Conservation (phyloP, 2,797 vertebrate genomes). For the Sciurus vulgaris region DNA sequence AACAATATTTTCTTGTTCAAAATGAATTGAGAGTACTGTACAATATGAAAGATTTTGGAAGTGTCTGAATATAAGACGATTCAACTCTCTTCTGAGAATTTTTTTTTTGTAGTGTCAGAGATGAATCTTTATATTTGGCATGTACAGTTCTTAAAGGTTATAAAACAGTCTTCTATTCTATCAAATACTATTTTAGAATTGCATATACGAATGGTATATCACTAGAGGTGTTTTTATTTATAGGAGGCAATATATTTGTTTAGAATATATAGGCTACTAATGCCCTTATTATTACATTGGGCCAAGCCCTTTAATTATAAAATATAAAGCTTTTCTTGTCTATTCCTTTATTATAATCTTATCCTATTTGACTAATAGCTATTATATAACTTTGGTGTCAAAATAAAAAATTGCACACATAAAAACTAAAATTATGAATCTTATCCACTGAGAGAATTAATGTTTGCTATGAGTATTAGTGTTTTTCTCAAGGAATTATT, state of each 20-base stretch:
- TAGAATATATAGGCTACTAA: neutral
- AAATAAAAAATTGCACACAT: neutral
- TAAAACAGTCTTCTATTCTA: neutral
- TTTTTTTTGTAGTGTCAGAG: neutral
- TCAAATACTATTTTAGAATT: neutral
- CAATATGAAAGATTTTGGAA: neutral
- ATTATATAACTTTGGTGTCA: neutral
- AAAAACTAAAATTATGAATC: neutral
- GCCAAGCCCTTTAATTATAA: neutral
- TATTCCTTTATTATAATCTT: neutral
- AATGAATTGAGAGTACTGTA: neutral
- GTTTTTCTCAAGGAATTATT: conserved; percentile 16
- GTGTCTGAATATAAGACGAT: neutral
- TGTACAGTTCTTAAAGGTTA: neutral
- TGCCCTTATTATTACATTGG: neutral
- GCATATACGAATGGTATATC: neutral
- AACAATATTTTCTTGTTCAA: neutral
- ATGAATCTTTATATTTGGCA: neutral
- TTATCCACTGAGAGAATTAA: neutral
- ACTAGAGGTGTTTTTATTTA: neutral
- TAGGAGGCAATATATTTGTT: neutral
- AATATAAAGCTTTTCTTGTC: neutral
- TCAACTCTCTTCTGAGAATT: neutral
- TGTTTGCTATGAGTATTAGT: neutral
- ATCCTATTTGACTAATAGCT: neutral